Base-by-base conservation (phyloP, 2,113 vertebrate genomes). In the Addax nasomaculatus region DNA sequence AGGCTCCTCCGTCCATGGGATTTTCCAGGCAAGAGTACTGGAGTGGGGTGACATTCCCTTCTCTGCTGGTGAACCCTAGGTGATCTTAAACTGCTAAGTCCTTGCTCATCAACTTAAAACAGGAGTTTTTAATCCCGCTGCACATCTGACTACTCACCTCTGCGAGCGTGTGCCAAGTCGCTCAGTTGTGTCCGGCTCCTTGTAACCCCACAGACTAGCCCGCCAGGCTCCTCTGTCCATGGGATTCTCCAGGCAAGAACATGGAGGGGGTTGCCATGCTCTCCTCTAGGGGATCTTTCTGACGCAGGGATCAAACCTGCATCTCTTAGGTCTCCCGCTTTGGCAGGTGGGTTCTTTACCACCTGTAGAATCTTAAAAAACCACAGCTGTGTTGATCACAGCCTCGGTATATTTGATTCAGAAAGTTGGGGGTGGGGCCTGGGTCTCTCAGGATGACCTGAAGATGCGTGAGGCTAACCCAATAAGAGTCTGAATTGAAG, bases 81-180 rank as follows among this genome's bases (percentile, higher is more conserved):
- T 60, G 55, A 17, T 45, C 36, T 39, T 11, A 4, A 15, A 89
- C 36, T 13, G 89, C 19, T 43, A 3, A 19, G 3, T 67, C 49
- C 1, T 11, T 29, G 11, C 67, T 62, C 19, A 9, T 30, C 23
- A 49, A 0, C 47, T 43, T 30, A 17, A 45, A 51, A n/a, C 12
- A 10, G 92, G 5, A 21, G 23, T 9, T 36, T 43, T 2, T 25
- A 29, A 4, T 39, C 16, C 8, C 7, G 2, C 58, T 36, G n/a
- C 29, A 7, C 67, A 4, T 33, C 11, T 27, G n/a, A 70, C 5
- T 36, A 6, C 64, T 70, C 10, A 13, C 36, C 70, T 73, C 23
- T 76, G 70, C 0, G 0, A 23, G 67, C n/a, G 0, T 76, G 21
- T 39, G 39, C 70, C 23, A 43, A 7, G 70, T 7, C 0, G 3